These are phyloP conservation scores for Encarsia formosa DNA, from an alignment of 2,888 invertebrate species.

Conservation along the genomic window DNA sequence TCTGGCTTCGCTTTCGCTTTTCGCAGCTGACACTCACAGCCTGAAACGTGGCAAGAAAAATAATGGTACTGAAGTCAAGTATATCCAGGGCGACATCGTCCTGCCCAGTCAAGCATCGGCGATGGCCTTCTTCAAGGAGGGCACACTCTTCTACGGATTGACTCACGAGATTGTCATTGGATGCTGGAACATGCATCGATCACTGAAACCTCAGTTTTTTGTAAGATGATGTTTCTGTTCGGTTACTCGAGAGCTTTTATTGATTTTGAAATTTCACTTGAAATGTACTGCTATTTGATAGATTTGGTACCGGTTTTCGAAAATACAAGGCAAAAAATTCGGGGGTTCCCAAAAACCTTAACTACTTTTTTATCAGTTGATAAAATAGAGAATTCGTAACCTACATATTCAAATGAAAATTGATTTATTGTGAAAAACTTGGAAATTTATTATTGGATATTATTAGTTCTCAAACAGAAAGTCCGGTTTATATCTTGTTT, in stretches of 20 bases:
- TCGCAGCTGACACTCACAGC: constrained; percentile 3
- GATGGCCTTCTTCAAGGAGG: constrained; percentile 27
- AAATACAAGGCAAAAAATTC: no score
- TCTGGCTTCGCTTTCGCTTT: constrained; percentile 32
- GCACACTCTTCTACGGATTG: constrained; percentile 46
- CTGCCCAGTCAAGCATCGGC: constrained; percentile 25
- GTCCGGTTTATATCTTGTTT: no score
- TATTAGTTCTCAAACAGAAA: no score
- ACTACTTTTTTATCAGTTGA: no score
- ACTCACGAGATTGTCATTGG: constrained; percentile 41
- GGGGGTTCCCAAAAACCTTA: no score
- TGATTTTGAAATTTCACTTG: neutral
- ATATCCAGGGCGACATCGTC: neutral
- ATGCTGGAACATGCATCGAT: constrained; percentile 40
- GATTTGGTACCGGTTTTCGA: neutral
- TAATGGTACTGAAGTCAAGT: neutral
- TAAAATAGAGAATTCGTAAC: no score
- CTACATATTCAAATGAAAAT: no score
- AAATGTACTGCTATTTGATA: neutral
- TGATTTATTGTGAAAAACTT: no score
- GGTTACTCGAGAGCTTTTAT: neutral
- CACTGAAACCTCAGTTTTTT: constrained; percentile 9
- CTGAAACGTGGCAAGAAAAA: neutral
- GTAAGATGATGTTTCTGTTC: constrained; percentile 4
- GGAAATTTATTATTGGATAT: no score